Percentiles rank a stretch among this genome's conserved stretches.
Conservation (phyloP, 2,797 vertebrate genomes). For the Halcyon badia region DNA sequence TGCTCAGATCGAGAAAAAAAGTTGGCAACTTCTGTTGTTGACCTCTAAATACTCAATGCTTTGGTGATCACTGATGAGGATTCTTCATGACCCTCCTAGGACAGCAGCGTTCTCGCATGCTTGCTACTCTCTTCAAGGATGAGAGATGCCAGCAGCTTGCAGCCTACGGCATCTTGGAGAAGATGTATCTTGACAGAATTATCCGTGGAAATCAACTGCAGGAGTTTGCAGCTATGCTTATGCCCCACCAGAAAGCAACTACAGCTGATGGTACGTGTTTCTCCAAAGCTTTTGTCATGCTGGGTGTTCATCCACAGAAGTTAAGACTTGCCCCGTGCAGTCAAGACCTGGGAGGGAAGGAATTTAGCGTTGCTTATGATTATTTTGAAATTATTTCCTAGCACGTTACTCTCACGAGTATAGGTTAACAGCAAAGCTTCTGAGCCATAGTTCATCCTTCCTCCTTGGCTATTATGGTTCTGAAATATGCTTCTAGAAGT, state of each 20-base stretch:
- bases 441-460: background rate
- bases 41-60: background rate
- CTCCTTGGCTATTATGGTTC: background rate
- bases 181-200: conserved; percentile 98
- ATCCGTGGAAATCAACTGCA: conserved; percentile 97
- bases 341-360: background rate
- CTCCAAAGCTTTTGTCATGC: background rate
- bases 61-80: background rate
- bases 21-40: background rate
- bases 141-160: conserved; percentile 98
- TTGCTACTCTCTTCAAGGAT: conserved; percentile 98
- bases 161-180: conserved; percentile 97
- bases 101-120: conserved; percentile 98
- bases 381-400: background rate
- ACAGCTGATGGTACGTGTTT: conserved; percentile 86
- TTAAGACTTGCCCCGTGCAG: background rate
- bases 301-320: background rate
- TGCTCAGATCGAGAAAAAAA: background rate
- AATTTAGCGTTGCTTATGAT: background rate
- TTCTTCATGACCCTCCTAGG: conserved; percentile 79
- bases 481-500: background rate
- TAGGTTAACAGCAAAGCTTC: background rate
- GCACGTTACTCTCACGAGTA: background rate
- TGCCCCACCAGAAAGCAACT: conserved; percentile 99
- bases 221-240: conserved; percentile 97